Base-by-base conservation (phyloP, 2,797 vertebrate species). In the Acanthurus tractus region DNA sequence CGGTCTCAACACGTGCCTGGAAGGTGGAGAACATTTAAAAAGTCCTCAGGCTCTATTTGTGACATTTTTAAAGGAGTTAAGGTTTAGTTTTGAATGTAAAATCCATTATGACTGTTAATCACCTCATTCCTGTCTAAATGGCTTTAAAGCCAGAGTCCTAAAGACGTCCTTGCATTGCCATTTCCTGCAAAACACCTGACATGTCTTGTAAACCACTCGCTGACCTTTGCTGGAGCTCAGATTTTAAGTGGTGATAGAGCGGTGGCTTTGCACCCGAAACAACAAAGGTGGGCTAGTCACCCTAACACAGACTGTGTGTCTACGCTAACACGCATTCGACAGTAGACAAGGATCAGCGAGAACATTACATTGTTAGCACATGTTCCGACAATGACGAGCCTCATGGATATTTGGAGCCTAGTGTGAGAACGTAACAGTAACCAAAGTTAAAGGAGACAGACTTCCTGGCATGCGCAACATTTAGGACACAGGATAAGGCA, bases 91-190 rank as follows among this genome's bases (percentile, higher is more conserved):
- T 58, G 53, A 76, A 59, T 74, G 63, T 38, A 69, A 79, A 73
- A 72, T 46, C 84, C 66, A 85, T 81, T 83, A 50, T 4, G 55
- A 13, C 17, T 12, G 13, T 79, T 84, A 74, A 86, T 91, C 86
- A 73, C 64, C 45, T 81, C 77, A 85, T 88, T 88, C 78, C 82
- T 67, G 73, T 76, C 49, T 82, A 54, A 85, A 79, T 82, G 53
- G 68, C 74, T 86, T 86, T 52, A 61, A 82, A 84, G 83, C 57
- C 14, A 50, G n/a, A 69, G 75, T 36, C 76, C 69, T 67, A 50
- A 63, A 45, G 9, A 55, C 58, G 49, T 29, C 63, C 38, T 88
- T 57, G 53, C 59, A 55, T 85, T 82, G 81, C 67, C 44, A 8
- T 61, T 34, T 73, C 44, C 62, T 62, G 53, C 56, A 64, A 80